Conservation (phyloP, 2,113 vertebrate species). For the Marmota monax region DNA sequence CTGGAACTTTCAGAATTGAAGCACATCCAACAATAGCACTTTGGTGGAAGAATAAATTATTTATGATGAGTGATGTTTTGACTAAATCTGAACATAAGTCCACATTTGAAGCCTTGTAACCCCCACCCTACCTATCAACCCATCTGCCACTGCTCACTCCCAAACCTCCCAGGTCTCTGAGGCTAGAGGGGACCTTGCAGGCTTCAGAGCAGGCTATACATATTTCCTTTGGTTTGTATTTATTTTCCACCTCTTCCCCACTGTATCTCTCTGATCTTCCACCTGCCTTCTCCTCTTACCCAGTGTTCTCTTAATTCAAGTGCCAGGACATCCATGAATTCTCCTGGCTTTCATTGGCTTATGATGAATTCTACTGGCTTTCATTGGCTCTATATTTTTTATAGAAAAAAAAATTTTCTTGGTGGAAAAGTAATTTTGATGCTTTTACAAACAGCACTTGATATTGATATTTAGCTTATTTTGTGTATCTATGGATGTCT, state of each 20-base stretch:
- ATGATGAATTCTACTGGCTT: neutral
- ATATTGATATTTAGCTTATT: neutral
- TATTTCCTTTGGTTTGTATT: neutral
- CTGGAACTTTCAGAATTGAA: neutral
- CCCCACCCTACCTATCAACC: neutral
- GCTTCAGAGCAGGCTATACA: neutral
- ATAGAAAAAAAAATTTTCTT: neutral
- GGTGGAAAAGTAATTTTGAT: neutral
- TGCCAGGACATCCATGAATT: neutral
- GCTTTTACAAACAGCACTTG: neutral
- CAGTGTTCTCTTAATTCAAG: neutral
- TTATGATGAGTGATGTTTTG: neutral
- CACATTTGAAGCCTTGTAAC: neutral
- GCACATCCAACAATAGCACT: neutral
- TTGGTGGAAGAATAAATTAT: neutral
- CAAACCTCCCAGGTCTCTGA: neutral
- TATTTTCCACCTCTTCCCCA: neutral
- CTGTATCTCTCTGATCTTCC: neutral
- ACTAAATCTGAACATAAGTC: constrained; percentile 18
- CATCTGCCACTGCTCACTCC: neutral
- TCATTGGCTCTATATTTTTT: neutral
- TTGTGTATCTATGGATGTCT: neutral
- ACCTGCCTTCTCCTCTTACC: neutral
- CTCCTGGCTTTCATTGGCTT: neutral
- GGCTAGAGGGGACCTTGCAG: neutral